phyloP scores from a whole-genome alignment of 2,113 vertebrate genomes.

The Sapayoa aenigma region DNA sequence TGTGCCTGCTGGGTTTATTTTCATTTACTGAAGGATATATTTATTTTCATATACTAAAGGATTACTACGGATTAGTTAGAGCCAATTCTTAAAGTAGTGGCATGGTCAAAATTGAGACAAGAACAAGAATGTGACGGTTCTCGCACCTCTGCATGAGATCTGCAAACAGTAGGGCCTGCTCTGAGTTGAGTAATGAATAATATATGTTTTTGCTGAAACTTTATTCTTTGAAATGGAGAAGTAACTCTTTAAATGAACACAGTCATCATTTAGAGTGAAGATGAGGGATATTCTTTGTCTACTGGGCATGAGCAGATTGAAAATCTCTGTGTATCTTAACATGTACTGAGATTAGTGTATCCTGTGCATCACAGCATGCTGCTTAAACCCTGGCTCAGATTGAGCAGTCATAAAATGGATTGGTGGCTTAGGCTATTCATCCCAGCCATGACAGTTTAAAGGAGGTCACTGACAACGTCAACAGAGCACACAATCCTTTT shows the following conservation, averaged over 20 bases:
- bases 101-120: background rate
- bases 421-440: constrained; percentile 54
- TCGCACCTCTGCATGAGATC: background rate
- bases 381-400: constrained; percentile 42
- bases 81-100: background rate
- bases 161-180: background rate
- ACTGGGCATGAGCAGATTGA: background rate
- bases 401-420: constrained; percentile 60
- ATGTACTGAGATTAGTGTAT: background rate
- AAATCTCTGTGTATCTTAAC: background rate
- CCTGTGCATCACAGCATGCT: background rate
- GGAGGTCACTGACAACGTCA: constrained; percentile 33
- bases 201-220: background rate
- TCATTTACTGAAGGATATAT: constrained; percentile 2
- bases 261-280: background rate
- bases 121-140: background rate
- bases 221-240: background rate
- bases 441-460: constrained; percentile 20
- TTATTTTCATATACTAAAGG: constrained; percentile 23
- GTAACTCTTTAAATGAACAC: background rate
- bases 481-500: background rate
- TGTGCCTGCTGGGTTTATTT: constrained; percentile 14
- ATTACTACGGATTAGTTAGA: constrained; percentile 5
- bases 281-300: background rate
- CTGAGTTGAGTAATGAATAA: background rate